A percentile compares a stretch with the other conserved stretches of the same genome.
phyloP scores from a whole-genome alignment of 2,888 invertebrate genomes.

The Drosophila rellima region DNA sequence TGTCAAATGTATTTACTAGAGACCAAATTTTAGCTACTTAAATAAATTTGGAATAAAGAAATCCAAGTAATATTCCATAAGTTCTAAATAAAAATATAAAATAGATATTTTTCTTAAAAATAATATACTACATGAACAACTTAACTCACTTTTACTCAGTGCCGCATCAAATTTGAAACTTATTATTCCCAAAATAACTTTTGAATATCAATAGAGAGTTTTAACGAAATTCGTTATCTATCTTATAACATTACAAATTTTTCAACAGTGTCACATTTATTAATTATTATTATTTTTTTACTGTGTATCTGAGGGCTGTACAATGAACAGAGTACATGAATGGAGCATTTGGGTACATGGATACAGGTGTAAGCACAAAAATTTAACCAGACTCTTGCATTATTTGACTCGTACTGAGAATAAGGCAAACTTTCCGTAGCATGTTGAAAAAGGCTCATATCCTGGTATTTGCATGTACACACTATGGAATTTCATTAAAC shows the following conservation, averaged over 20 bases:
- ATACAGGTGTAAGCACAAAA: constrained; percentile 5
- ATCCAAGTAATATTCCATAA: neutral
- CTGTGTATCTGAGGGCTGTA: neutral
- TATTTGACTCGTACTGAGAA: constrained; percentile 5
- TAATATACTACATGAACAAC: neutral
- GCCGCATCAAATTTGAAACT: neutral
- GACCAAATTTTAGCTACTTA: neutral
- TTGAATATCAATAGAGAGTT: too few relatives aligned
- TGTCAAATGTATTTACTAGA: too few relatives aligned
- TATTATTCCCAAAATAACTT: too few relatives aligned
- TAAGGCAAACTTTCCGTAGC: neutral
- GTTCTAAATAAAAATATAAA: neutral
- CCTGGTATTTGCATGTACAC: constrained; percentile 4
- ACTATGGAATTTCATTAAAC: constrained; percentile 33
- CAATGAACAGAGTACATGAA: neutral
- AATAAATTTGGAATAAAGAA: neutral
- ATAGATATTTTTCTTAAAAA: neutral
- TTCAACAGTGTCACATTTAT: too few relatives aligned
- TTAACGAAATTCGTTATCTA: too few relatives aligned
- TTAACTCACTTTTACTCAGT: neutral
- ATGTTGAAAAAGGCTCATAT: neutral
- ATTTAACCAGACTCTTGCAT: constrained; percentile 12
- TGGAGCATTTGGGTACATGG: neutral
- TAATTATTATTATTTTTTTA: neutral
- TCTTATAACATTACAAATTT: too few relatives aligned